phyloP scores from a whole-genome alignment of 2,888 invertebrate genomes.

The Hermaeophaga mercurialis region DNA sequence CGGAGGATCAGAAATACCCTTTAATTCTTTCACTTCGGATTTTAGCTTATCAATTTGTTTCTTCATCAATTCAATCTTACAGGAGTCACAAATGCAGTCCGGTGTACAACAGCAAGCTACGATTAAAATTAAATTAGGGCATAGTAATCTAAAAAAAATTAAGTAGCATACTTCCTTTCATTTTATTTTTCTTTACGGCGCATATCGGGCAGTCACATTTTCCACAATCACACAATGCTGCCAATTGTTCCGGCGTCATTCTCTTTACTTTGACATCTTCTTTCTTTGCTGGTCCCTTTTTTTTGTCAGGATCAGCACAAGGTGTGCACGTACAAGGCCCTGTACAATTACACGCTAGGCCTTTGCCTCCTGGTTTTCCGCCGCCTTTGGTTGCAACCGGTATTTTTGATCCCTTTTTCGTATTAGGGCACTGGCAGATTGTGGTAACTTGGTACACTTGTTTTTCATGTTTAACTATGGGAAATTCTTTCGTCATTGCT shows the following conservation, averaged over 20 bases:
- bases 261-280: neutral
- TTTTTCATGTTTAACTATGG: constrained; percentile 37
- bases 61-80: constrained; percentile 18
- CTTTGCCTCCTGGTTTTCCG: neutral
- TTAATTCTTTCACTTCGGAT: constrained; percentile 11
- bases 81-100: constrained; percentile 31
- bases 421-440: constrained; percentile 36
- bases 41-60: constrained; percentile 25
- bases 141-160: neutral
- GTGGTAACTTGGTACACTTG: constrained; percentile 42
- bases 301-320: constrained; percentile 30
- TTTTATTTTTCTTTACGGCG: constrained; percentile 16
- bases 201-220: constrained; percentile 31
- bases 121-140: no score
- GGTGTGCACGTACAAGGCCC: constrained; percentile 6
- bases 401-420: constrained; percentile 37
- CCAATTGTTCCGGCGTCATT: constrained; percentile 18
- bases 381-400: constrained; percentile 32
- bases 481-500: constrained; percentile 37
- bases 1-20: neutral
- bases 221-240: constrained; percentile 30
- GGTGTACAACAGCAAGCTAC: constrained; percentile 29
- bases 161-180: neutral
- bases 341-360: neutral
- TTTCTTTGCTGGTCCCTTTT: neutral